A percentile compares a stretch with the other conserved stretches of the same genome.
These are phyloP conservation scores for Conomelus anceps DNA, from an alignment of 2,888 invertebrate species.

Conservation along the genomic window DNA sequence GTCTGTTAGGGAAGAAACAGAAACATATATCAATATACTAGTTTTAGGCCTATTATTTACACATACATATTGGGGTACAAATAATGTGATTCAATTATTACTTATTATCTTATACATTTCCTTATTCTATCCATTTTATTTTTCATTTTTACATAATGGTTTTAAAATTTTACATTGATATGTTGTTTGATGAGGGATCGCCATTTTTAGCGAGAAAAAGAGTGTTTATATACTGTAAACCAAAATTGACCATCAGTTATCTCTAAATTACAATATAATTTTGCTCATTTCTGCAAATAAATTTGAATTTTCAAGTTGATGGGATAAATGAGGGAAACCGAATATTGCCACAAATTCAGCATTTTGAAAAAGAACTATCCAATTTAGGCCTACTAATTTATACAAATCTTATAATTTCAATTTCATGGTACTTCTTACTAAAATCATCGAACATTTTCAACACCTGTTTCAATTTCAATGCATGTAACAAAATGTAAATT, in stretches of 20 bases:
- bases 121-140: background rate
- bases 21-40: background rate
- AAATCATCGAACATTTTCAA: too few species aligned
- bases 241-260: background rate
- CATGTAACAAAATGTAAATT: too few species aligned
- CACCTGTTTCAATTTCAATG: too few species aligned
- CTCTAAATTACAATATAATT: background rate
- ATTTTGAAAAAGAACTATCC: too few species aligned
- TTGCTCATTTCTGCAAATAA: background rate
- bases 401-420: too few species aligned
- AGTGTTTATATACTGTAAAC: background rate
- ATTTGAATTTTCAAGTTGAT: background rate
- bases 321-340: too few species aligned
- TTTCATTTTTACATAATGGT: background rate
- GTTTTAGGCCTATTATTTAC: background rate
- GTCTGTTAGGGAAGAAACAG: background rate
- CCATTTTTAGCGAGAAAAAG: background rate
- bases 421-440: too few species aligned
- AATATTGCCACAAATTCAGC: too few species aligned
- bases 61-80: background rate
- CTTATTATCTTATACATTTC: background rate
- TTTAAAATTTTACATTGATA: background rate
- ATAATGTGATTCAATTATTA: background rate
- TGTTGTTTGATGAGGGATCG: background rate
- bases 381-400: too few species aligned